Percentiles rank a stretch among this genome's conserved stretches.
Evolutionary conservation across 2,888 invertebrate genomes (phyloP).

Genomic region (Linyphia triangularis): DNA sequence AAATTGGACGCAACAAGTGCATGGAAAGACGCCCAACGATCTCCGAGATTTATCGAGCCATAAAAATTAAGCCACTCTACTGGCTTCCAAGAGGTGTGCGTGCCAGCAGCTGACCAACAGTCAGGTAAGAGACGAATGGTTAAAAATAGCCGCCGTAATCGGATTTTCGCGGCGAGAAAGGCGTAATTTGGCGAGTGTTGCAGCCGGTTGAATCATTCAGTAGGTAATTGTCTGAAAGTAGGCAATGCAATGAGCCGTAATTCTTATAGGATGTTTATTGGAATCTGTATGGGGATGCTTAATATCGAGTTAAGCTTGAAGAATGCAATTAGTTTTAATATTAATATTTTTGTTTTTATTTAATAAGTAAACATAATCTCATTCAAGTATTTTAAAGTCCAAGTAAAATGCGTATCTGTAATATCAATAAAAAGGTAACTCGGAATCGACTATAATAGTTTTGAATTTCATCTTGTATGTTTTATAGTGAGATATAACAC

Average conservation of each 20-base stretch:
- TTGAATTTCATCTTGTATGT: too few relatives aligned
- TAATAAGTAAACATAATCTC: too few relatives aligned
- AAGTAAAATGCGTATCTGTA: too few relatives aligned
- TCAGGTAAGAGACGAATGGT: conserved; percentile 17
- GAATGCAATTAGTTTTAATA: too few relatives aligned
- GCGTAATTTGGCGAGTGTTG: conserved; percentile 53
- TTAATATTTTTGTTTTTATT: too few relatives aligned
- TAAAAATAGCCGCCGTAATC: conserved; percentile 64
- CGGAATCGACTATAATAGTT: too few relatives aligned
- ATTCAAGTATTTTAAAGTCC: too few relatives aligned
- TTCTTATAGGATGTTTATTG: background rate
- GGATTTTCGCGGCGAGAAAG: conserved; percentile 37
- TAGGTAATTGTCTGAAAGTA: conserved; percentile 35
- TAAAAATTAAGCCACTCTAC: conserved; percentile 67
- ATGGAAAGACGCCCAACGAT: background rate
- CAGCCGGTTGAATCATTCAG: conserved; percentile 47
- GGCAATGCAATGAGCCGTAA: background rate
- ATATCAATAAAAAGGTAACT: too few relatives aligned
- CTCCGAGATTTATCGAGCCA: conserved; percentile 54
- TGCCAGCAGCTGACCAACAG: background rate
- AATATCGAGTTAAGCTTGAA: too few relatives aligned
- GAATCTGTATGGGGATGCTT: too few relatives aligned
- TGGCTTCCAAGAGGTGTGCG: conserved; percentile 15
- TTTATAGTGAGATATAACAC: too few relatives aligned
- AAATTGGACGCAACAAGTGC: conserved; percentile 65